Evolutionary conservation across 2,113 vertebrate genomes (phyloP).

Genomic region (Amphiprion ocellaris): DNA sequence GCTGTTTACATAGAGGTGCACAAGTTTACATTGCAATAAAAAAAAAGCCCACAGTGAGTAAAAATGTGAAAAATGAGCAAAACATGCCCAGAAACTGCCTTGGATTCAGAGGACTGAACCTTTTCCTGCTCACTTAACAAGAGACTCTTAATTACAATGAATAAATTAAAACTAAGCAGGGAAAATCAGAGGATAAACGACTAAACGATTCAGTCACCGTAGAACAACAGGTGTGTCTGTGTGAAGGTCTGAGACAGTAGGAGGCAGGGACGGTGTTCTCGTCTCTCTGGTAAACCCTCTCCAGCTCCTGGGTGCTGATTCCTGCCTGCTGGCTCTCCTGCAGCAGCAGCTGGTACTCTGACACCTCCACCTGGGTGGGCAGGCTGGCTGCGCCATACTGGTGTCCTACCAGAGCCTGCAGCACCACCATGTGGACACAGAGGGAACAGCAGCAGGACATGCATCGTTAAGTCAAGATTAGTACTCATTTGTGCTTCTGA

Average conservation of each 20-base stretch:
- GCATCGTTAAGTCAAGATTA: neutral
- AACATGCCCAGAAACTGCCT: no score
- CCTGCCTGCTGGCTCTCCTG: slow-evolving; percentile 74
- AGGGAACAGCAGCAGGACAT: slow-evolving; percentile 21
- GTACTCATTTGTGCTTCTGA: neutral
- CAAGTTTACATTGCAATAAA: no score
- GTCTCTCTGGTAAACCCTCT: slow-evolving; percentile 82
- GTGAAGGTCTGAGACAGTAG: slow-evolving; percentile 68
- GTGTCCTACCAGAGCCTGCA: slow-evolving; percentile 84
- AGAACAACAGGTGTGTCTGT: neutral
- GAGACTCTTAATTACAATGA: neutral
- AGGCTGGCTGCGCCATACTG: slow-evolving; percentile 78
- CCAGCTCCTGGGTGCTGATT: slow-evolving; percentile 73
- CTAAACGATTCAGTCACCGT: slow-evolving; percentile 41
- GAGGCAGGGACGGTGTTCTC: slow-evolving; percentile 84
- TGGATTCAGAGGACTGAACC: neutral
- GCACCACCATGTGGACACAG: slow-evolving; percentile 59
- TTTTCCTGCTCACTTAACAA: neutral
- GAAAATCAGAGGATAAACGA: neutral
- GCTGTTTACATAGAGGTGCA: no score
- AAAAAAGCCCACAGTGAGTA: no score
- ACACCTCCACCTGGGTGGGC: slow-evolving; percentile 80
- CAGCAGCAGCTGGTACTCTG: slow-evolving; percentile 84
- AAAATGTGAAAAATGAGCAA: no score
- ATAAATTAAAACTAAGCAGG: neutral